Percentiles rank a stretch among this genome's conserved stretches.
Conservation (phyloP, 2,888 invertebrate species). For the Eumerus sabulonum region DNA sequence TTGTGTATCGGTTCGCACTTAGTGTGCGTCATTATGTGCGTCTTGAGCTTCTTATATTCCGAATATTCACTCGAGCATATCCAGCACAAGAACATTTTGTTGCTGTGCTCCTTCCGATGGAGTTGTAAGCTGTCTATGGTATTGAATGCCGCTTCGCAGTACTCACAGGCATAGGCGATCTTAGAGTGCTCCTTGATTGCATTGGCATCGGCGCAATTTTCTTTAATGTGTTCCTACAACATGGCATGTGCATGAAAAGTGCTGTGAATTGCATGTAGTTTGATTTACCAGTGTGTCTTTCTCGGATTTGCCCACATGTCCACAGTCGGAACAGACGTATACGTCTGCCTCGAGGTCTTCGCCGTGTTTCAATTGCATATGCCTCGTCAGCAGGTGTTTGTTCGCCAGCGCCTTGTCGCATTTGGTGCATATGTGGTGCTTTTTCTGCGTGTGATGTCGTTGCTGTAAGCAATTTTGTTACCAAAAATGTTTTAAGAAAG, state of each 20-base stretch:
- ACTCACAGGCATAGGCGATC: constrained; percentile 75
- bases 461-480: constrained; percentile 27
- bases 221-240: constrained; percentile 60
- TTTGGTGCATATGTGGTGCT: constrained; percentile 71
- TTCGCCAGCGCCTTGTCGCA: constrained; percentile 73
- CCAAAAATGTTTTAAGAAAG: neutral
- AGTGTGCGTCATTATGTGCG: constrained; percentile 71
- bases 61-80: constrained; percentile 59
- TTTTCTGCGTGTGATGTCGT: constrained; percentile 54
- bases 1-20: constrained; percentile 64
- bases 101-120: constrained; percentile 72
- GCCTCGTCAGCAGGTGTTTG: constrained; percentile 73
- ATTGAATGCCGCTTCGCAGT: constrained; percentile 74
- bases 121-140: constrained; percentile 70
- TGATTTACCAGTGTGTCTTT: constrained; percentile 70
- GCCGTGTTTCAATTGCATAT: constrained; percentile 71
- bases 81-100: constrained; percentile 49
- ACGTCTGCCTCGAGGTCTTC: constrained; percentile 51
- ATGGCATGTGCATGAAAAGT: no score
- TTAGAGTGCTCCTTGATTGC: constrained; percentile 25
- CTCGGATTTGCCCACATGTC: constrained; percentile 71
- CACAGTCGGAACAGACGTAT: constrained; percentile 73
- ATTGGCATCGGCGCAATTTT: constrained; percentile 27
- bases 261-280: no score
- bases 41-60: constrained; percentile 65